Evolutionary conservation across 2,888 invertebrate genomes (phyloP).

Genomic region (Lasioglossum zephyrum): DNA sequence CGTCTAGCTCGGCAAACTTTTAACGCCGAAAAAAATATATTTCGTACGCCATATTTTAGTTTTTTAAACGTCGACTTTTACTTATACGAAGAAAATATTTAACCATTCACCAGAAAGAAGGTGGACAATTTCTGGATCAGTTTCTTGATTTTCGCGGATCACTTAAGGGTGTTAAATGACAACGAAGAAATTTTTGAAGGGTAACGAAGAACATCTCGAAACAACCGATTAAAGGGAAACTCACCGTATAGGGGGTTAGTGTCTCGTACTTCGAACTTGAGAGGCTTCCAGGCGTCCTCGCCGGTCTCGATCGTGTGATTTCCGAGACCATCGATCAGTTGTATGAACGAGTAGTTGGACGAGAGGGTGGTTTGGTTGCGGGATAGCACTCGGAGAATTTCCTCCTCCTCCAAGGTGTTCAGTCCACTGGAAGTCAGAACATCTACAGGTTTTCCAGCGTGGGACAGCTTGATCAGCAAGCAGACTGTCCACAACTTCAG

Average conservation of each 20-base stretch:
- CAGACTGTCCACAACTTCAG: conserved; percentile 45
- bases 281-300: conserved; percentile 48
- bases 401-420: conserved; percentile 74
- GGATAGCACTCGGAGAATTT: conserved; percentile 77
- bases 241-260: conserved; percentile 79
- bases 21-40: not conserved
- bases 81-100: too few species aligned
- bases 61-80: too few species aligned
- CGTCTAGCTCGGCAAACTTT: too few species aligned
- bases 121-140: not conserved
- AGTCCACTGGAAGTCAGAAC: conserved; percentile 67
- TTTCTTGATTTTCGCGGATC: not conserved
- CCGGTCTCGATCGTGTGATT: conserved; percentile 64
- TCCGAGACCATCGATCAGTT: conserved; percentile 70
- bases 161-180: not conserved
- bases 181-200: not conserved
- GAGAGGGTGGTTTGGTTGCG: conserved; percentile 67
- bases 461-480: conserved; percentile 39
- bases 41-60: not conserved
- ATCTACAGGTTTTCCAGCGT: conserved; percentile 73
- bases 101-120: not conserved
- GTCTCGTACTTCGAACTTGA: conserved; percentile 36
- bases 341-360: conserved; percentile 78
- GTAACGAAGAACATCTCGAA: rapidly evolving
- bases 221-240: conserved; percentile 34